Conservation (phyloP, 2,888 invertebrate species). For the Idaea straminata region DNA sequence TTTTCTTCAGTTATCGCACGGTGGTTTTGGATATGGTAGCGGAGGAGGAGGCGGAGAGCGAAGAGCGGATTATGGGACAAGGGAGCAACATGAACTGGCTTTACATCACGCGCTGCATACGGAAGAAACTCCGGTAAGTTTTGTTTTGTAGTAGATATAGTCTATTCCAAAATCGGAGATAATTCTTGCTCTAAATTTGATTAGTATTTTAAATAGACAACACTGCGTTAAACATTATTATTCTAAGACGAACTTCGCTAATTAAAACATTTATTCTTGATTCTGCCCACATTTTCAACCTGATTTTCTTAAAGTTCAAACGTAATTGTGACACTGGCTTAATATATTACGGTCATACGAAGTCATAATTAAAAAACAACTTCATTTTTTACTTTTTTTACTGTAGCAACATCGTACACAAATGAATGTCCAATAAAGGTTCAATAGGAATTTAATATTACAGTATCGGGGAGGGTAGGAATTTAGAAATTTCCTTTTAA, state of each 20-base stretch:
- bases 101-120: slow-evolving; percentile 91
- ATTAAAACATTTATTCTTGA: too few species aligned
- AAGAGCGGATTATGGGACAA: slow-evolving; percentile 80
- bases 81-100: slow-evolving; percentile 86
- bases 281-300: too few species aligned
- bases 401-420: slow-evolving; percentile 29
- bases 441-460: slow-evolving; percentile 33
- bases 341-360: slow-evolving; percentile 7
- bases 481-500: slow-evolving; percentile 19
- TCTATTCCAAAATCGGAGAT: slow-evolving; percentile 51
- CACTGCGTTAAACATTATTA: too few species aligned
- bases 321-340: neutral
- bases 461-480: slow-evolving; percentile 22
- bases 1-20: slow-evolving; percentile 77
- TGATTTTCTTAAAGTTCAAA: too few species aligned
- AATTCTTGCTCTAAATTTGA: neutral
- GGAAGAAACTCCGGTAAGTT: slow-evolving; percentile 79
- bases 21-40: slow-evolving; percentile 82
- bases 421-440: slow-evolving; percentile 27
- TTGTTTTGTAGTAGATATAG: slow-evolving; percentile 6
- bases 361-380: slow-evolving; percentile 28
- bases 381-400: too few species aligned
- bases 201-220: slow-evolving; percentile 6
- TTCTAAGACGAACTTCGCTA: too few species aligned
- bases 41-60: slow-evolving; percentile 82